Conservation (phyloP, 37 sponge, comb jelly and placozoan species). For the Beroe forskalii region DNA sequence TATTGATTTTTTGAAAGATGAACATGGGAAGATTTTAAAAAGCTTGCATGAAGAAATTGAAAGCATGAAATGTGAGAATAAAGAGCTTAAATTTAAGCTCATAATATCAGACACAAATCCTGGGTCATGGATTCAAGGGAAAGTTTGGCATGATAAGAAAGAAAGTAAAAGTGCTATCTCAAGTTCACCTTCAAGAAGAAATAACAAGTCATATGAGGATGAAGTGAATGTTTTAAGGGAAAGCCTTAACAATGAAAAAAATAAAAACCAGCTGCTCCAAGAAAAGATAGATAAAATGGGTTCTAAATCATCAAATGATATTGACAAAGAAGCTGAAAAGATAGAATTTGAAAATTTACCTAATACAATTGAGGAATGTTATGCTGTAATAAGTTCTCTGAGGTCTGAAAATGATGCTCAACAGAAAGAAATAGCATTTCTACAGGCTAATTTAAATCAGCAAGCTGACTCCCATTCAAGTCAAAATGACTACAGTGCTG, state of each 20-base stretch:
- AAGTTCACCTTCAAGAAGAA: slow-evolving; percentile 44
- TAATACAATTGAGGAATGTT: slow-evolving; percentile 51
- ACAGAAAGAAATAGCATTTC: slow-evolving; percentile 41
- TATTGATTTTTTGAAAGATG: slow-evolving; percentile 62
- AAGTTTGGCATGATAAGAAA: slow-evolving; percentile 24
- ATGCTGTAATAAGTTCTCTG: slow-evolving; percentile 37
- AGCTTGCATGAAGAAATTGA: slow-evolving; percentile 61
- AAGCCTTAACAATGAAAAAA: neutral
- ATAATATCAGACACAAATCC: slow-evolving; percentile 51
- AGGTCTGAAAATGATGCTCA: slow-evolving; percentile 55
- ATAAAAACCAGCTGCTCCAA: slow-evolving; percentile 24
- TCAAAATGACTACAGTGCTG: neutral
- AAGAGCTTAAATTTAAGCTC: slow-evolving; percentile 44
- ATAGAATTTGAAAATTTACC: neutral
- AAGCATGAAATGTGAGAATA: slow-evolving; percentile 59
- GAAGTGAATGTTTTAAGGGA: slow-evolving; percentile 19
- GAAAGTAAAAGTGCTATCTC: slow-evolving; percentile 61
- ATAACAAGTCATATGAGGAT: slow-evolving; percentile 16
- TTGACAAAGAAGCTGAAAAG: neutral
- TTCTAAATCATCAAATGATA: neutral
- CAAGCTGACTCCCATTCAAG: neutral
- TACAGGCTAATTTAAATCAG: neutral
- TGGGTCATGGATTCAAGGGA: neutral
- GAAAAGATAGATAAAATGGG: neutral
- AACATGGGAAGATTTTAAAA: slow-evolving; percentile 53